Evolutionary conservation across 2,113 vertebrate species (phyloP), one percentile per base, ranked within the genome.

Genomic region (Eubucco bourcierii): DNA sequence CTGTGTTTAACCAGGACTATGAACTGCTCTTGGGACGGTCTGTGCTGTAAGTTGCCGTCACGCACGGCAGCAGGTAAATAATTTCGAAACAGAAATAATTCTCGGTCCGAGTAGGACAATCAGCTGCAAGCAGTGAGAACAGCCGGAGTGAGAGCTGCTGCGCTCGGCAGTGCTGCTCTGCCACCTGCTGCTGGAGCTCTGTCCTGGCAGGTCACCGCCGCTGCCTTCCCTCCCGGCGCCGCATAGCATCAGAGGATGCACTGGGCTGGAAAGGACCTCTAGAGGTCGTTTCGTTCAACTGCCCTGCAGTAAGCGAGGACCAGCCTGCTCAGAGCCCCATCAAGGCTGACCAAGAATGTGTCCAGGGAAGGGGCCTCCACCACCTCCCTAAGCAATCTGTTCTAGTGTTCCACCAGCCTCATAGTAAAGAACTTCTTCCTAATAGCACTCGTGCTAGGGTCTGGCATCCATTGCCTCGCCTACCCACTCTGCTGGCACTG

Each of bases 171-270:
- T 2, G 80, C 80, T 47, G 76, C 29, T 90, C 64, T 76, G 90
- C 96, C 96, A 83, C 82, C 96, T 96, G 95, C 44, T 7, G 96
- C 59, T 39, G 34, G 37, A 73, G 68, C 31, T 2, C 12, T 1
- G 47, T 19, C 60, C 59, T 1, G 27, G 74, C 84, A 6, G 83
- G 24, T 41, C 24, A 16, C 55, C 12, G 12, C 9, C 0, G 28
- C 34, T 6, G 2, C n/a, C n/a, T 10, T 7, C 6, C 27, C 5
- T 10, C 28, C n/a, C 9, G 1, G 16, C 21, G 0, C 0, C 10
- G 4, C 28, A 50, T 50, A 50, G 21, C 47, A 25, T 52, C 50
- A 52, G 50, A 52, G 50, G 13, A 52, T 52, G 12, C 23, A 12
- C 50, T 52, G 50, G 23, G 50, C 50, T 52, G 12, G 23, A 52